A percentile compares a stretch with the other conserved stretches of the same genome.
Conservation (phyloP, 92 coral and sea anemone species). For the Zoanthus solanderi region DNA sequence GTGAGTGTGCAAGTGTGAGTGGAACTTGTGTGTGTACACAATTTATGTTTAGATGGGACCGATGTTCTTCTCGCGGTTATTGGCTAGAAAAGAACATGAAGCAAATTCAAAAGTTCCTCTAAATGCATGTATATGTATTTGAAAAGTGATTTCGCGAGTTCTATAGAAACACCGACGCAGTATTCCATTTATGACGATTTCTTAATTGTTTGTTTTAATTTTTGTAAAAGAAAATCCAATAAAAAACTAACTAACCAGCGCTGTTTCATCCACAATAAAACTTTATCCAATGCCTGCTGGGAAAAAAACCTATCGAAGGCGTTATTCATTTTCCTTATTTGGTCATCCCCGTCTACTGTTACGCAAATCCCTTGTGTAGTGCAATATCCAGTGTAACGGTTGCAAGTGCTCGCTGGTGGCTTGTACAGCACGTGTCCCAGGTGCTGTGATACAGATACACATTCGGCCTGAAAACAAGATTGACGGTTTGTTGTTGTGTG, state of each 20-base stretch:
- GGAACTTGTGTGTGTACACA: too few species aligned
- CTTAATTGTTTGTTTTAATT: not conserved
- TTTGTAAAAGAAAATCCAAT: not conserved
- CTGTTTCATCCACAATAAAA: conserved; percentile 67
- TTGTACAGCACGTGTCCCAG: conserved; percentile 58
- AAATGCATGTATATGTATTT: too few species aligned
- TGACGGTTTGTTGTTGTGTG: not conserved
- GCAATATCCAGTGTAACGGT: conserved; percentile 72
- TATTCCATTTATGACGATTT: too few species aligned
- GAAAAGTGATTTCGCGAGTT: too few species aligned
- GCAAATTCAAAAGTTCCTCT: too few species aligned
- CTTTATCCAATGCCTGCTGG: conserved; percentile 45
- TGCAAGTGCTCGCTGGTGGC: conserved; percentile 77
- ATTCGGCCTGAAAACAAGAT: conserved; percentile 56
- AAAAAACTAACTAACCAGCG: conserved; percentile 69
- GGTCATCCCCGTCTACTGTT: conserved; percentile 66
- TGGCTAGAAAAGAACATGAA: too few species aligned
- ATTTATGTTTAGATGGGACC: too few species aligned
- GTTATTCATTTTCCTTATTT: conserved; percentile 57
- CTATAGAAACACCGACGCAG: too few species aligned
- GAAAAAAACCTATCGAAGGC: conserved; percentile 73
- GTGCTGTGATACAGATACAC: conserved; percentile 63
- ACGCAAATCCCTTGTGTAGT: conserved; percentile 75
- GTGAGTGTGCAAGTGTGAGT: too few species aligned
- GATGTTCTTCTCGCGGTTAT: too few species aligned